Base-by-base conservation (phyloP, 1,140 invertebrate genomes). In the Marisa cornuarietis region DNA sequence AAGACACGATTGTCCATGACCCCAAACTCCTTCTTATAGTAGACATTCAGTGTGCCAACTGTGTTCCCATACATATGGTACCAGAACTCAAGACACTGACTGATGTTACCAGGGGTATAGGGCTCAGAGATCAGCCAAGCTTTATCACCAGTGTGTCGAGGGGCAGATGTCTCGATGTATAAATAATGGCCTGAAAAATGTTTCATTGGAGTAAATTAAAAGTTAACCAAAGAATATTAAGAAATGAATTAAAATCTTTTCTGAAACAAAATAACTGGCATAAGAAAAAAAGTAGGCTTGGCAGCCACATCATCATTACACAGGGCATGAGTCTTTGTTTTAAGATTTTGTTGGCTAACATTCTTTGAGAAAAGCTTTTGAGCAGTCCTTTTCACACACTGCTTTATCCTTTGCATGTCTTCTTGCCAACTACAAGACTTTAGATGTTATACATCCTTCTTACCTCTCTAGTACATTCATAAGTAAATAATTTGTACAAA, bases 51-150 rank as follows among this genome's bases (percentile, higher is more conserved):
- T 2, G 78, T 79, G 14, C 84, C 85, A 7, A 87, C 82, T 24
- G 85, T 80, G 14, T 72, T 65, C 6, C 95, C 95, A 85, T 93
- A 95, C 95, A 96, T 96, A 85, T 95, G 94, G 85, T 92, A 94
- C 92, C 93, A 96, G 87, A 96, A 95, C 13, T 82, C 71, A 31
- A 90, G 73, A 81, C 88, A 90, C 71, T 76, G 68, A 73, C 81
- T 1, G 77, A 65, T 14, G 71, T n/a, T 62, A 76, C 71, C 54
- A 66, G 76, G 66, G 68, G 83, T 79, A 26, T 65, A 65, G 76
- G 14, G 85, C 65, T 84, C 82, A 22, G 20, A 84, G 42, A 86
- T 78, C 9, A 87, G 81, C 13, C 86, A 71, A 10, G 90, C 90
- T 52, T 83, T 88, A 62, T 90, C 86, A 7, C 86, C 87, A 7